Evolutionary conservation across 64 coral and sea anemone genomes (phyloP), one percentile per base, ranked within the genome.

Genomic region (Dendronephthya gigantea): DNA sequence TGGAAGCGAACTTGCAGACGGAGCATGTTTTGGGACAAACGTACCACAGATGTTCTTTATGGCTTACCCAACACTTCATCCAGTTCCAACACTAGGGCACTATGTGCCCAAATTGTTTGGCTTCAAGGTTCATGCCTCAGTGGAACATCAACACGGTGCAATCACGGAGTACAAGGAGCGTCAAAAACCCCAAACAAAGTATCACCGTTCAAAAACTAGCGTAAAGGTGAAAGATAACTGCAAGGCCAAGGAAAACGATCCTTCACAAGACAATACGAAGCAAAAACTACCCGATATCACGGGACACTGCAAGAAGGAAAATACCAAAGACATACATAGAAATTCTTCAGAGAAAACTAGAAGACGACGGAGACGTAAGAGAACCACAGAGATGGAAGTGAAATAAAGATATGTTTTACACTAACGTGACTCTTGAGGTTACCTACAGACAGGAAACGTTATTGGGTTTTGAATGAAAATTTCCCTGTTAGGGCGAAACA

Each of bases 21-120:
- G 92, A 39, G 89, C 92, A 69, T 90, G 84, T 41, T 94, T 94
- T 49, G 92, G 92, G 15, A 88, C 51, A 8, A 88, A 85, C 23
- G 88, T 94, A 47, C 92, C 92, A 25, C 92, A 94, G 29, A 94
- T 94, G 92, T 50, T 94, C 14, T 94, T 94, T 27, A 94, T 94
- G 92, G 86, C 82, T 2, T 94, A 82, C 35, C 86, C 92, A 28
- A 86, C 90, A 25, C 88, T 90, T 4, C 90, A 89, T 81, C 92
- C 92, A 35, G 11, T 12, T 39, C 65, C 48, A 62, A 90, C 51
- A 12, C 50, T 82, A 68, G 89, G 90, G 39, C 87, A 91, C 28
- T 94, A 94, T 35, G 65, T 82, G 1, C 92, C 92, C 31, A 84
- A 85, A 88, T 48, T 94, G 39, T 90, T 81, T 86, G 92, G 92